Percentiles rank a stretch among this genome's conserved stretches.
These are phyloP conservation scores for Agriopis aurantiaria DNA, from an alignment of 2,888 invertebrate species.

Conservation along the genomic window DNA sequence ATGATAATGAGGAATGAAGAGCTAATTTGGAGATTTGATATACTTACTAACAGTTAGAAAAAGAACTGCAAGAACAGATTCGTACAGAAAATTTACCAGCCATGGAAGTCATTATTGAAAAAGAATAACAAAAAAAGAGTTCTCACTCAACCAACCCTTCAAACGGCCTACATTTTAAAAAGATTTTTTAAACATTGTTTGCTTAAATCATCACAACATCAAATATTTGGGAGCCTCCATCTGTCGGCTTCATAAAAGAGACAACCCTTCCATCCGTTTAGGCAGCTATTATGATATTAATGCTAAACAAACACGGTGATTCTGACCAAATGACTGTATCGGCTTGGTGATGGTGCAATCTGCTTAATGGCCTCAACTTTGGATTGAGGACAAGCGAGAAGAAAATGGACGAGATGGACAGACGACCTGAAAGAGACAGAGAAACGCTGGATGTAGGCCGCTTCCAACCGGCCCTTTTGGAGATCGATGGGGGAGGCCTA, in stretches of 20 bases:
- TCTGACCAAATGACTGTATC: constrained; percentile 79
- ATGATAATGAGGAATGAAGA: too few species aligned
- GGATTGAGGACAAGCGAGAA: not conserved
- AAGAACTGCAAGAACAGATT: not conserved
- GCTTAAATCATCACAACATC: constrained; percentile 61
- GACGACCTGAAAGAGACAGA: too few species aligned
- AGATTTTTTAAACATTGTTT: constrained; percentile 52
- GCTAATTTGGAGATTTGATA: too few species aligned
- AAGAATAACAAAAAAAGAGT: not conserved
- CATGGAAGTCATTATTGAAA: not conserved
- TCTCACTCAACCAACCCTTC: constrained; percentile 9
- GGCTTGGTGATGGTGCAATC: constrained; percentile 39
- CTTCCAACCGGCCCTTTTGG: too few species aligned
- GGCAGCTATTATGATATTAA: constrained; percentile 83
- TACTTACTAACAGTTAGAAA: too few species aligned
- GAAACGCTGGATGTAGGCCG: too few species aligned
- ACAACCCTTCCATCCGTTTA: constrained; percentile 82
- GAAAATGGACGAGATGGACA: too few species aligned
- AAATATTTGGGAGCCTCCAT: constrained; percentile 67
- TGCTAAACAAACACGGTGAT: constrained; percentile 82
- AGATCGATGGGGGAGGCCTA: too few species aligned
- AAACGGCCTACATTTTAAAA: constrained; percentile 7
- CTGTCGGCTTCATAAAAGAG: constrained; percentile 70
- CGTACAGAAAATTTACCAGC: not conserved
- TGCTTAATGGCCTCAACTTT: not conserved